Evolutionary conservation across 2,797 vertebrate genomes (phyloP), one percentile per base, ranked within the genome.

Genomic region (Distichodus sexfasciatus): DNA sequence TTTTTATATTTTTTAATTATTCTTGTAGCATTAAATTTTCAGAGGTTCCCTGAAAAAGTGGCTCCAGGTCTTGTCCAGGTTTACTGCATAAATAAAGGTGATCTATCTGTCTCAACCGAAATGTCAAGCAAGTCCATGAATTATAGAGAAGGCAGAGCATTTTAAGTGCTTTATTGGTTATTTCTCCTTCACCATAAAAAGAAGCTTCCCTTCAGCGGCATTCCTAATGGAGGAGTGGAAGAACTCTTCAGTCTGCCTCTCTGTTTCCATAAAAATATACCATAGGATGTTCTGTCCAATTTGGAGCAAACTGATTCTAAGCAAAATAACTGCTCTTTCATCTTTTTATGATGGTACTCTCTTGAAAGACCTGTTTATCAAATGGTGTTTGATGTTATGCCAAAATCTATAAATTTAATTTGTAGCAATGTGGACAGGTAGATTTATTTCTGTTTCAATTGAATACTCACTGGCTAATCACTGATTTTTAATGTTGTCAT

Each of bases 111-210:
- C 53, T 38, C 14, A 38, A 24, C 35, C 4, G 7, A 59, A 59
- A 59, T 59, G 55, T 59, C 55, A 59, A 59, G 23, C 36, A 24
- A 59, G 23, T 53, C 63, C 58, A 68, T 76, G 66, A 62, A 76
- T 76, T 72, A 71, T 72, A 57, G 53, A 76, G 41, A 57, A 59
- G 59, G 28, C 67, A 33, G 76, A 68, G 67, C 68, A 75, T 75
- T 69, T 78, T 59, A 78, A 72, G 66, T 67, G 69, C 54, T 69
- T 72, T 60, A 69, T 66, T 59, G 41, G 9, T 61, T 48, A 70
- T 54, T 53, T 36, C 58, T 41, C 54, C 66, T 72, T 63, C 50
- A 35, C 53, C 54, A 69, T 72, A 61, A 71, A 68, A 69, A 64
- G 53, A 62, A 53, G 59, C 55, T 61, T 46, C 58, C 58, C 38